phyloP scores from a whole-genome alignment of 2,797 vertebrate species.

The Lagocephalus sceleratus region DNA sequence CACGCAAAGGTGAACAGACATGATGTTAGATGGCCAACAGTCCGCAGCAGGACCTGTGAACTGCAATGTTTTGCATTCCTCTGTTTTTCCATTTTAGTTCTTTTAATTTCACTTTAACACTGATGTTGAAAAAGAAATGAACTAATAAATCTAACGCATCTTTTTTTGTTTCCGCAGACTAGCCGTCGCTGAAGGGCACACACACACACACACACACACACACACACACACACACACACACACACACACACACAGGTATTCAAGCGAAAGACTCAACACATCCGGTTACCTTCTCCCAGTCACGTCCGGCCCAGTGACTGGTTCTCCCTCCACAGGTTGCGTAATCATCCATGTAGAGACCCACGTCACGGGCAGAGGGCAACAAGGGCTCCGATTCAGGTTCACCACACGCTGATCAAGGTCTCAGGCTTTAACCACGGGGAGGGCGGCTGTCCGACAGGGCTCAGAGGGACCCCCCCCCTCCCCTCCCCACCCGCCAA shows the following conservation, averaged over 20 bases:
- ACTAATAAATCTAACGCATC: slow-evolving; percentile 11
- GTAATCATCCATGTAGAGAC: slow-evolving; percentile 28
- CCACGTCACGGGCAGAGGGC: slow-evolving; percentile 24
- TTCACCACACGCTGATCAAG: slow-evolving; percentile 16
- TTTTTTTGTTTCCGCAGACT: slow-evolving; percentile 54
- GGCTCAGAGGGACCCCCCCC: slow-evolving; percentile 13
- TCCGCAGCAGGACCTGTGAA: not conserved
- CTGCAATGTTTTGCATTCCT: no score
- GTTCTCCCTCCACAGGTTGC: slow-evolving; percentile 3
- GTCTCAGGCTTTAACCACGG: slow-evolving; percentile 33
- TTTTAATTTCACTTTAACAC: no score
- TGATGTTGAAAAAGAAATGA: not conserved
- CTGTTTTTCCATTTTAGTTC: no score
- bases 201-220: no score
- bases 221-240: no score
- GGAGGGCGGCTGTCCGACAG: slow-evolving; percentile 17
- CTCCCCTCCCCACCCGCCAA: no score
- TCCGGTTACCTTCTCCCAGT: not conserved
- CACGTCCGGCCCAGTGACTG: not conserved
- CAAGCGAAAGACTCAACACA: not conserved
- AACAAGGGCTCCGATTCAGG: slow-evolving; percentile 16
- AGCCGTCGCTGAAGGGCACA: slow-evolving; percentile 31
- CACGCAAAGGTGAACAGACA: slow-evolving; percentile 80
- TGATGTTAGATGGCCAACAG: not conserved
- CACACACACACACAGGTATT: slow-evolving; percentile 53